Percentiles rank a stretch among this genome's conserved stretches.
phyloP scores from a whole-genome alignment of 2,888 invertebrate genomes.

The Pristionchus arcanus region DNA sequence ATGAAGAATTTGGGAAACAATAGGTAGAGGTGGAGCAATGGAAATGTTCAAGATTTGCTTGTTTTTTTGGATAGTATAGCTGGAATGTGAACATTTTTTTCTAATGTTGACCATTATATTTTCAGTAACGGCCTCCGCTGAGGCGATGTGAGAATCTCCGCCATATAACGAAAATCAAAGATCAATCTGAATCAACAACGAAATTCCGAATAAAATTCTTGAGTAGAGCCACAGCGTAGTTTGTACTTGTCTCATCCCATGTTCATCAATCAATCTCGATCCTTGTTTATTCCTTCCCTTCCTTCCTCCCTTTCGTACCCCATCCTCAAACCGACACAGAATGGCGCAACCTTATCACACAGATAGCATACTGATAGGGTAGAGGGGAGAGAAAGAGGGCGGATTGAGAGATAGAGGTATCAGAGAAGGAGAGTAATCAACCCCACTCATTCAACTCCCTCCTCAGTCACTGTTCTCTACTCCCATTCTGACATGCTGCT shows the following conservation, averaged over 20 bases:
- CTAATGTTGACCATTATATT: not conserved
- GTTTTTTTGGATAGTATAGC: too few relatives aligned
- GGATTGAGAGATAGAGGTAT: not conserved
- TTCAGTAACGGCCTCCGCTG: constrained; percentile 6
- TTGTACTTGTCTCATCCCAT: not conserved
- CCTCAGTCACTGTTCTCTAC: constrained; percentile 18
- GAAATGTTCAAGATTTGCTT: too few relatives aligned
- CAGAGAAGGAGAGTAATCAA: not conserved
- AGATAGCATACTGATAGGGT: not conserved
- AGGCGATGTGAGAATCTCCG: not conserved
- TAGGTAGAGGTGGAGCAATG: too few relatives aligned
- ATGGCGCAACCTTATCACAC: constrained; percentile 9
- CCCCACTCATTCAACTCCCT: not conserved
- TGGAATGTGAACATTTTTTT: not conserved
- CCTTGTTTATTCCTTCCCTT: not conserved
- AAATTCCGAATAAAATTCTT: constrained; percentile 1
- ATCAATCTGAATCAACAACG: not conserved
- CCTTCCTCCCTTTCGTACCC: not conserved
- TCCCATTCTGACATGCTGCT: not conserved
- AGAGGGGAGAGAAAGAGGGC: not conserved
- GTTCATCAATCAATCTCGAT: not conserved
- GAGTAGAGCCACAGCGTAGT: not conserved
- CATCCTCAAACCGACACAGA: constrained; percentile 7
- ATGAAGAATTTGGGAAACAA: not conserved
- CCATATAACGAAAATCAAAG: not conserved